Base-by-base conservation (phyloP, 1,140 invertebrate genomes). In the Pomacea maculata region DNA sequence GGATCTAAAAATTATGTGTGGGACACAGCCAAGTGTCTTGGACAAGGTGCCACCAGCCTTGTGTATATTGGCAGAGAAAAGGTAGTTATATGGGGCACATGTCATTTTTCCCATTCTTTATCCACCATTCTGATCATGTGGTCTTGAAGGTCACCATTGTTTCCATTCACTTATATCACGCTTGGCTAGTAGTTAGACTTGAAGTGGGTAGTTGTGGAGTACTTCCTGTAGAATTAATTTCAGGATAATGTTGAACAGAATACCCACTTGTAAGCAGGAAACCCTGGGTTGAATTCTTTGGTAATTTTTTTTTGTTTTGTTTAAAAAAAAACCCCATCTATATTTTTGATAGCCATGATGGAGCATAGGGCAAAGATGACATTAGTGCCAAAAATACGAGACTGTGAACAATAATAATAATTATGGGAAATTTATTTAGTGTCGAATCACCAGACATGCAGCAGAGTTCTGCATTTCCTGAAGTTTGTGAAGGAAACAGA, bases 51-150 rank as follows among this genome's bases (percentile, higher is more conserved):
- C 5, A 99, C 97, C 9, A 97, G 96, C 17, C 96, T 96, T 21
- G 97, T 99, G 4, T 99, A 96, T 91, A 95, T 96, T 84, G 97
- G 97, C 12, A 96, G 98, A 0, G 96, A 98, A 89, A 98, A 98
- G 92, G 91, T 92, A 86, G 52, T 67, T 67, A 15, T 52, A 80
- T 63, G 11, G 5, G 21, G 21, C 11, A 45, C 7, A 70, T 70
- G 68, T 15, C 4, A 29, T 70, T 45, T 25, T 70, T 12, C 11
- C 12, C 11, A 8, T 70, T 5, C 34, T 17, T 70, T 70, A 70
- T 21, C 17, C 17, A 67, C 17, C 65, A 25, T 25, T 67, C 25
- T 67, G 17, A 67, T 67, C 65, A 65, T 9, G 63, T 75, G 9
- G 8, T 61, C 14, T 19, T 55, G 74, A 21, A 61, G 15, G 10